A percentile compares a stretch with the other conserved stretches of the same genome.
Evolutionary conservation across 1,140 invertebrate species (phyloP).

Genomic region (Drosophila eugracilis): DNA sequence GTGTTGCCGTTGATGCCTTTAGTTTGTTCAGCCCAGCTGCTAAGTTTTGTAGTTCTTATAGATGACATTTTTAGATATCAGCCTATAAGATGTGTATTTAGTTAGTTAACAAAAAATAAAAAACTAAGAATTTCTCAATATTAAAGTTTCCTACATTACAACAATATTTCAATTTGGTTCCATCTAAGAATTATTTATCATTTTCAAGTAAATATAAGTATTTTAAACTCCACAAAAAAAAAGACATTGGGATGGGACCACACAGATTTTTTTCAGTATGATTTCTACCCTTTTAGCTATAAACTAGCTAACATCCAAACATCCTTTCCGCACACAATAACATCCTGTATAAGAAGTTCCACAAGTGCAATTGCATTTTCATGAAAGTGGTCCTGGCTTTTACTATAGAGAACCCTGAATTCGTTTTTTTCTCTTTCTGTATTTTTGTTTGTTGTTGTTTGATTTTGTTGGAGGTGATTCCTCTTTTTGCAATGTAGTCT

Average conservation of each 20-base stretch:
- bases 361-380: constrained; percentile 83
- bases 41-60: constrained; percentile 13
- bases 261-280: too few species aligned
- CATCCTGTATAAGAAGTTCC: constrained; percentile 72
- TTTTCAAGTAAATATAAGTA: too few species aligned
- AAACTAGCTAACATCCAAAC: constrained; percentile 36
- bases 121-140: too few species aligned
- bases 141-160: too few species aligned
- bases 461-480: constrained; percentile 32
- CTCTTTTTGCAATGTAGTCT: too few species aligned
- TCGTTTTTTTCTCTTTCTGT: not conserved
- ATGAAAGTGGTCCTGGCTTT: constrained; percentile 82
- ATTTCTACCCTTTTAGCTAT: not conserved
- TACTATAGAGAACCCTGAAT: constrained; percentile 58
- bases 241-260: too few species aligned
- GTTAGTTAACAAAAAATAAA: too few species aligned
- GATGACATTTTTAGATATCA: too few species aligned
- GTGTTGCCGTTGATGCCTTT: constrained; percentile 16
- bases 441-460: constrained; percentile 37
- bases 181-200: too few species aligned
- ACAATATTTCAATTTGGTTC: too few species aligned
- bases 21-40: constrained; percentile 24
- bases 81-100: too few species aligned
- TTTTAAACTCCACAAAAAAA: too few species aligned
- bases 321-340: constrained; percentile 9